Conservation (phyloP, 2,888 invertebrate species). For the Erpobdella octoculata region DNA sequence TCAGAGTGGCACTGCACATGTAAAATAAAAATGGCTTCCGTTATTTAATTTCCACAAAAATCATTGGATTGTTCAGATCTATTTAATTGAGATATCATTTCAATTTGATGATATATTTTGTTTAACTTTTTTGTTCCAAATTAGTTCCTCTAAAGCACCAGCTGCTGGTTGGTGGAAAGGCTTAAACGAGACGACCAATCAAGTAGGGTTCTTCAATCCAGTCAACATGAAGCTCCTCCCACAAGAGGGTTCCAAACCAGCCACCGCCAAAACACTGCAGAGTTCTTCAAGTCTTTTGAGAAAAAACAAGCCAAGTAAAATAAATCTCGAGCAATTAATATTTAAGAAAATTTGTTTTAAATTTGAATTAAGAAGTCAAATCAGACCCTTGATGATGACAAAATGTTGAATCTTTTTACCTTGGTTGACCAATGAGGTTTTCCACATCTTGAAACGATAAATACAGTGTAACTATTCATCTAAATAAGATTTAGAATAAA, state of each 20-base stretch:
- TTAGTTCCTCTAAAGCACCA: neutral
- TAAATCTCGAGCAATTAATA: neutral
- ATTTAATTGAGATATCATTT: too few relatives aligned
- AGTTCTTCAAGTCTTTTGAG: neutral
- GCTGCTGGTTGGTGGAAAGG: neutral
- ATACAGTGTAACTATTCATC: too few relatives aligned
- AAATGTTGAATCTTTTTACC: too few relatives aligned
- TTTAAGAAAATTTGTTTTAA: neutral
- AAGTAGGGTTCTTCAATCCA: neutral
- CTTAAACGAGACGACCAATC: neutral
- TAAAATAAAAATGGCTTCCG: too few relatives aligned
- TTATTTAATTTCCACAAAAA: too few relatives aligned
- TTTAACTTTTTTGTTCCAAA: neutral
- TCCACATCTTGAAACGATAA: too few relatives aligned
- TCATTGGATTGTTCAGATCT: too few relatives aligned
- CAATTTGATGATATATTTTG: too few relatives aligned
- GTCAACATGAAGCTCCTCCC: neutral
- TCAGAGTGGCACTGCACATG: too few relatives aligned
- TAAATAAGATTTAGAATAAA: too few relatives aligned
- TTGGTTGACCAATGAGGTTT: too few relatives aligned
- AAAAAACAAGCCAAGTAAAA: neutral
- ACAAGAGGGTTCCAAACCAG: neutral
- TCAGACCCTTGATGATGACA: too few relatives aligned
- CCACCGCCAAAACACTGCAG: neutral
- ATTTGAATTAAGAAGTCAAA: neutral